Evolutionary conservation across 2,113 vertebrate genomes (phyloP), one percentile per base, ranked within the genome.

Genomic region (Vireo altiloquus): DNA sequence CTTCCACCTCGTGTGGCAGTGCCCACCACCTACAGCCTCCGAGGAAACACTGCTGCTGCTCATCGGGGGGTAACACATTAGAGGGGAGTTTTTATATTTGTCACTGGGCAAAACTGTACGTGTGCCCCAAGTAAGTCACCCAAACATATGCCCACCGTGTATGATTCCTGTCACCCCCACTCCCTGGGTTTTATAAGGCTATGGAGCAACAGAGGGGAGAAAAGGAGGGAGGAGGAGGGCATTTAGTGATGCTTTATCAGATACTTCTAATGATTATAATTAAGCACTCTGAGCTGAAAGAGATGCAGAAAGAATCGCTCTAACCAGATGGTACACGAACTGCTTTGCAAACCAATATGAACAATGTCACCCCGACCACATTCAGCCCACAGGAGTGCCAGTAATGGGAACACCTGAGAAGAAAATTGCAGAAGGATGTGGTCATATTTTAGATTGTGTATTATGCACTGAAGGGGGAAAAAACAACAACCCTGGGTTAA

Each of bases 201-300:
- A 42, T 10, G 42, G 59, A 88, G 66, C 49, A 94, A 53, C 46
- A 65, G 22, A 4, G 42, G 8, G 7, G 27, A 31, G 1, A 21
- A 27, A 78, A 91, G 57, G 35, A 94, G 61, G 37, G 42, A 92
- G 71, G 75, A 83, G 74, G 82, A 93, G 61, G 40, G 49, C 65
- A 80, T 31, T 76, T 4, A 87, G 66, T 7, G 4, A 40, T 33
- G 71, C 25, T 81, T 88, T 93, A 93, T 94, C 85, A 82, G 85
- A 85, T 88, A 61, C 70, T 79, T 50, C 60, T 95, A 95, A 94
- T 88, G 35, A 92, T 90, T 81, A 82, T 95, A 95, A 95, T 97
- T 97, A 95, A 96, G 50, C 35, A 49, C 46, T 87, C 75, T 64
- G 66, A 0, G 1, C 44, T 2, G 4, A 89, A 91, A 78, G 44